A percentile compares a stretch with the other conserved stretches of the same genome.
phyloP scores from a whole-genome alignment of 2,113 vertebrate species.

The Calidris pugnax region DNA sequence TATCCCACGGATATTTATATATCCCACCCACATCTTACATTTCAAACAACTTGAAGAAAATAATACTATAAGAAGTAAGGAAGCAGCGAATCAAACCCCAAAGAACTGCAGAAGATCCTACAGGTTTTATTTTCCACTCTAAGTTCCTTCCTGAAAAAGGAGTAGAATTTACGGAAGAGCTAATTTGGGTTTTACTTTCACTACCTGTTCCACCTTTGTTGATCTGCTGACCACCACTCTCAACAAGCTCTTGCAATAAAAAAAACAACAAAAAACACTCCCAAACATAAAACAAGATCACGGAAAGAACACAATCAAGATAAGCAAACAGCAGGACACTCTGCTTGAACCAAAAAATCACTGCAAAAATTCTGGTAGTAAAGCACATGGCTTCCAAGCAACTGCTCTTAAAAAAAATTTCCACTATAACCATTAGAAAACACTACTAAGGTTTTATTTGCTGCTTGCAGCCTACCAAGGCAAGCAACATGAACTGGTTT shows the following conservation, averaged over 20 bases:
- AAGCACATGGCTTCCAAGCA: not conserved
- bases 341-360: not conserved
- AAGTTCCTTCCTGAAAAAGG: not conserved
- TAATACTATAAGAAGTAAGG: not conserved
- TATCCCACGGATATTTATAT: too few relatives aligned
- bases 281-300: not conserved
- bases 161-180: accelerated
- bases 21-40: too few relatives aligned
- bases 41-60: not conserved
- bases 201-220: accelerated
- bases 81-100: not conserved
- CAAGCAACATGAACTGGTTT: not conserved
- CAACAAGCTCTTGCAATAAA: not conserved
- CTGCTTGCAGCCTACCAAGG: not conserved
- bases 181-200: not conserved
- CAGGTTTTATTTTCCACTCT: not conserved
- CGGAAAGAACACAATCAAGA: accelerated
- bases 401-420: not conserved
- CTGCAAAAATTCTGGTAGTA: not conserved
- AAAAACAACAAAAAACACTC: not conserved
- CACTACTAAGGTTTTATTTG: not conserved
- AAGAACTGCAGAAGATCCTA: not conserved
- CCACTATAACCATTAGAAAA: not conserved
- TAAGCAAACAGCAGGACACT: not conserved
- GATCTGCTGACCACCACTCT: not conserved